A percentile compares a stretch with the other conserved stretches of the same genome.
These are phyloP conservation scores for Scaptodrosophila latifasciaeformis DNA, from an alignment of 2,888 invertebrate genomes.

Conservation along the genomic window DNA sequence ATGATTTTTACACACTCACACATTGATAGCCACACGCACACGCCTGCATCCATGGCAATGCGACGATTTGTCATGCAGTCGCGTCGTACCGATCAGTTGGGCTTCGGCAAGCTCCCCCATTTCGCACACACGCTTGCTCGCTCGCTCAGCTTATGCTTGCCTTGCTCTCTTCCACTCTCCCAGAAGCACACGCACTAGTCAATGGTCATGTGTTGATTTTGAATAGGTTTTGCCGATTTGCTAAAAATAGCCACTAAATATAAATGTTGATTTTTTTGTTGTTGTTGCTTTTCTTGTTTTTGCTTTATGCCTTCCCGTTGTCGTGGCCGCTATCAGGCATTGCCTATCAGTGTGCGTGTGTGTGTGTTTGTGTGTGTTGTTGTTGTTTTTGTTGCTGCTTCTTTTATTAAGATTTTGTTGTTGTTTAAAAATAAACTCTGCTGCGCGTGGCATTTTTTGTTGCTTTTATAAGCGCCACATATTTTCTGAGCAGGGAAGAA, in stretches of 20 bases:
- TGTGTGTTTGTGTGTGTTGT: constrained; percentile 35
- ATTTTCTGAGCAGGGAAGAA: constrained; percentile 5
- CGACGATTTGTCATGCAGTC: too few species aligned
- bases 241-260: constrained; percentile 70
- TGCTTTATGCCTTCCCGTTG: constrained; percentile 16
- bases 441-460: constrained; percentile 60
- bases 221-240: constrained; percentile 49
- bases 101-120: constrained; percentile 1
- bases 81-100: too few species aligned
- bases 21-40: too few species aligned
- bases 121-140: neutral
- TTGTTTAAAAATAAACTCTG: constrained; percentile 65
- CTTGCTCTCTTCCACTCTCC: constrained; percentile 10
- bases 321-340: constrained; percentile 63
- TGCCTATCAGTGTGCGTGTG: constrained; percentile 61
- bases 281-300: constrained; percentile 25
- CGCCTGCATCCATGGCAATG: too few species aligned
- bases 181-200: constrained; percentile 10
- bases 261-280: constrained; percentile 68
- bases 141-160: constrained; percentile 14
- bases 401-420: constrained; percentile 60
- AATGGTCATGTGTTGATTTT: constrained; percentile 53
- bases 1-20: too few species aligned
- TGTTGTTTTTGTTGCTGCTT: constrained; percentile 28
- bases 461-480: constrained; percentile 23